Conservation (phyloP, 2,113 vertebrate species). For the Misgurnus mizolepis region DNA sequence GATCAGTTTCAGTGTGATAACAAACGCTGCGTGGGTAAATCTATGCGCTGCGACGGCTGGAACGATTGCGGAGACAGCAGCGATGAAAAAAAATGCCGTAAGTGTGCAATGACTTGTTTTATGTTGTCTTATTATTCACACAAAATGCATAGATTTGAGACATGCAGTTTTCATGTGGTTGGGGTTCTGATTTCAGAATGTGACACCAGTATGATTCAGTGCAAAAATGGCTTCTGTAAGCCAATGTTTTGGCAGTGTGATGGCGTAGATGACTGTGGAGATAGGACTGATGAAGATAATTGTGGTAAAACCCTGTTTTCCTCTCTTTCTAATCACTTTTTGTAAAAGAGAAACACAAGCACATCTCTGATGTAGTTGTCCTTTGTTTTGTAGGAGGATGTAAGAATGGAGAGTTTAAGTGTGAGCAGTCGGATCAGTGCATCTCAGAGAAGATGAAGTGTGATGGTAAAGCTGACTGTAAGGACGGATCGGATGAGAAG, state of each 20-base stretch:
- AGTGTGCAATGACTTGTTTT: slow-evolving; percentile 60
- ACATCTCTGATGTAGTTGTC: background rate
- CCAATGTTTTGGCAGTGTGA: slow-evolving; percentile 89
- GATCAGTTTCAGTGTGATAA: slow-evolving; percentile 81
- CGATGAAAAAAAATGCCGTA: slow-evolving; percentile 84
- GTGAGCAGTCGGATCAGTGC: slow-evolving; percentile 75
- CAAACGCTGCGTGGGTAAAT: slow-evolving; percentile 72
- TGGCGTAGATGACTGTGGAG: slow-evolving; percentile 85
- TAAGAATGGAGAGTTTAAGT: slow-evolving; percentile 64
- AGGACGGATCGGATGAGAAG: slow-evolving; percentile 82
- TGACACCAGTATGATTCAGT: slow-evolving; percentile 69
- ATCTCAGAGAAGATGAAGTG: slow-evolving; percentile 73
- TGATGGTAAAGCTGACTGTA: slow-evolving; percentile 78
- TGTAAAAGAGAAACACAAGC: slow-evolving; percentile 33
- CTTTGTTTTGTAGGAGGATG: slow-evolving; percentile 66
- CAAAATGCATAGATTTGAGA: background rate
- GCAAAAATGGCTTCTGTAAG: slow-evolving; percentile 84
- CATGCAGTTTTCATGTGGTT: background rate
- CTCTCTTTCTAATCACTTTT: background rate
- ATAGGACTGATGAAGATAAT: slow-evolving; percentile 82
- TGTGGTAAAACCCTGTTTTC: slow-evolving; percentile 78
- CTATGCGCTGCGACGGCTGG: slow-evolving; percentile 88
- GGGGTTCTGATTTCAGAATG: slow-evolving; percentile 66
- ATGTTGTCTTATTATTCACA: background rate
- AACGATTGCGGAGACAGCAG: slow-evolving; percentile 87